Base-by-base conservation (phyloP, 2,113 vertebrate genomes). In the Engraulis encrasicolus region DNA sequence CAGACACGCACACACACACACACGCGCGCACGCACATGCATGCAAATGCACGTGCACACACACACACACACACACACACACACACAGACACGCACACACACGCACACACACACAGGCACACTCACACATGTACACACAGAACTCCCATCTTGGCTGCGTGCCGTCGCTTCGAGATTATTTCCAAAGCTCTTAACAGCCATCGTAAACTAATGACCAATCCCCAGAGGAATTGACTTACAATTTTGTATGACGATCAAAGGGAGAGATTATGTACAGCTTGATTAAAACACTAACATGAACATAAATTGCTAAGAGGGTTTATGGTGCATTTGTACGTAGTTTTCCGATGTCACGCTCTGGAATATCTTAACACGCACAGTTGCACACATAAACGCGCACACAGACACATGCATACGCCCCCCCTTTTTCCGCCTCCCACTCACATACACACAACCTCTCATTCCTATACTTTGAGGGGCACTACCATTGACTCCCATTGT, bases 41-140 rank as follows among this genome's bases (percentile, higher is more conserved):
- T 17, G 80, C 7, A 77, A 3, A 45, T 9, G 9, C 40, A 3
- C n/a, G n/a, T n/a, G 4, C 40, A 45, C 40, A 3, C 3, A 9
- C 58, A 83, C 74, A 85, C 2, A 84, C 20, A 82, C 7, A 77
- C 40, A 45, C 40, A 45, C 40, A 3, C n/a, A n/a, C n/a, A 3
- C 40, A 45, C 40, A 3, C 3, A 9, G 40, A 45, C 3, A 45
- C 40, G 9, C 40, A 45, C 40, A n/a, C n/a, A n/a, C n/a, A n/a
- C n/a, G n/a, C n/a, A n/a, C 40, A 45, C 40, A 45, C 40, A 9
- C 40, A 45, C 40, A 45, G 40, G 40, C 9, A n/a, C n/a, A n/a
- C n/a, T n/a, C n/a, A n/a, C n/a, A n/a, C 40, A 45, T 9, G 9
- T 9, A 9, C 40, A 45, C 40, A 45, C 40, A 45, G 40, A 3